Evolutionary conservation across 1,140 invertebrate genomes (phyloP), one percentile per base, ranked within the genome.

Genomic region (Ips nitidus): DNA sequence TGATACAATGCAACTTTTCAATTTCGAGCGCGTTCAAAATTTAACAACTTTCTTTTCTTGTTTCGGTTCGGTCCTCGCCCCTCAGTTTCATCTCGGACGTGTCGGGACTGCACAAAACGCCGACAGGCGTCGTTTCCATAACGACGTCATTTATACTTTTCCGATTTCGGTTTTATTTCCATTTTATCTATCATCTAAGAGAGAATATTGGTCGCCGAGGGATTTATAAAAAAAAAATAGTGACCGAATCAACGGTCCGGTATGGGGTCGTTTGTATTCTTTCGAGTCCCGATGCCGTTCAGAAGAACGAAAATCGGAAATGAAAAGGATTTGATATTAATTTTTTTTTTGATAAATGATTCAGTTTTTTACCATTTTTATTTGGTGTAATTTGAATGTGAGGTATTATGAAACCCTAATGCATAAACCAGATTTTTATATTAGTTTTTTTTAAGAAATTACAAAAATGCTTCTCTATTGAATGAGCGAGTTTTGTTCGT

Each of bases 111-210:
- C 57, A 8, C 38, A 42, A 59, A 59, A 42, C n/a, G 39, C 39
- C 38, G 40, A n/a, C 8, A 38, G 57, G 40, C 57, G 41, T 59
- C 57, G 57, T 59, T 59, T 41, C 41, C 57, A 59, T 59, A 59
- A 59, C 57, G 57, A 59, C 57, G 57, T 59, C 57, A 59, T 59
- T 59, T 59, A 59, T 59, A 38, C 41, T 59, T 42, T 42, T 59
- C 41, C 40, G 57, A 59, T 59, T 59, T 59, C 57, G 57, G 39
- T 59, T 59, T 59, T 59, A 59, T 59, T 59, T 59, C 57, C 57
- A 8, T 59, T 59, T 59, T 59, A 59, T 59, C 57, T 59, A 42
- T 59, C 57, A 59, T 59, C 38, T 59, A 7, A 8, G 7, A 55
- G 42, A 36, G 57, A 59, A 59, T 59, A 59, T 59, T 40, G 39